These are phyloP conservation scores for Spongilla lacustris DNA, from an alignment of 37 sponge, comb jelly and placozoan species.

Conservation along the genomic window DNA sequence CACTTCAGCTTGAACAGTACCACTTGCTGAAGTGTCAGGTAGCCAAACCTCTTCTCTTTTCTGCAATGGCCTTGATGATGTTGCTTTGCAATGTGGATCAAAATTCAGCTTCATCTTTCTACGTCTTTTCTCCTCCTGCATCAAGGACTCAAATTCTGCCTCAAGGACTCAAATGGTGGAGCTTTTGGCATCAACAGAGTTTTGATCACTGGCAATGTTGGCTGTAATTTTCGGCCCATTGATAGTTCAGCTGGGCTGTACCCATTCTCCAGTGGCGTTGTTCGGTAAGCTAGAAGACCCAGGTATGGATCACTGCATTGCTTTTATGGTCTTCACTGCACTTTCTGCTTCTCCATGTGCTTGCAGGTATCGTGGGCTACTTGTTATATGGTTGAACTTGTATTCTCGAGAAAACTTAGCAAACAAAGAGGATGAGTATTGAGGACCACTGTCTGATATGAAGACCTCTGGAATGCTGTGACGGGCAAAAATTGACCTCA, in stretches of 20 bases:
- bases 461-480: constrained; percentile 41
- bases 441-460: constrained; percentile 41
- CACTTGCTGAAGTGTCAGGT: constrained; percentile 9
- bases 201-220: constrained; percentile 14
- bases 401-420: constrained; percentile 8
- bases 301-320: constrained; percentile 19
- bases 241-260: constrained; percentile 48
- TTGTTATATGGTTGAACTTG: constrained; percentile 23
- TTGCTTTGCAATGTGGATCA: constrained; percentile 3
- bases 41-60: constrained; percentile 29
- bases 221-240: constrained; percentile 41
- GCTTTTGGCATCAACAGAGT: constrained; percentile 1
- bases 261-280: constrained; percentile 46
- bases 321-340: constrained; percentile 39
- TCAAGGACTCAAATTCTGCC: too few species aligned
- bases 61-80: neutral
- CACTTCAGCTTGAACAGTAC: constrained; percentile 25
- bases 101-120: constrained; percentile 6
- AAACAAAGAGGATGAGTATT: constrained; percentile 22
- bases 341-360: constrained; percentile 47
- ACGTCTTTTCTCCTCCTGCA: neutral
- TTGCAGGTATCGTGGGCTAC: constrained; percentile 30
- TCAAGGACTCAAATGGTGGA: constrained; percentile 12
- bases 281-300: constrained; percentile 28
- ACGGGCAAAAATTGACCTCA: constrained; percentile 39